Conservation (phyloP, 2,797 vertebrate genomes). For the Rhinichthys osculus region DNA sequence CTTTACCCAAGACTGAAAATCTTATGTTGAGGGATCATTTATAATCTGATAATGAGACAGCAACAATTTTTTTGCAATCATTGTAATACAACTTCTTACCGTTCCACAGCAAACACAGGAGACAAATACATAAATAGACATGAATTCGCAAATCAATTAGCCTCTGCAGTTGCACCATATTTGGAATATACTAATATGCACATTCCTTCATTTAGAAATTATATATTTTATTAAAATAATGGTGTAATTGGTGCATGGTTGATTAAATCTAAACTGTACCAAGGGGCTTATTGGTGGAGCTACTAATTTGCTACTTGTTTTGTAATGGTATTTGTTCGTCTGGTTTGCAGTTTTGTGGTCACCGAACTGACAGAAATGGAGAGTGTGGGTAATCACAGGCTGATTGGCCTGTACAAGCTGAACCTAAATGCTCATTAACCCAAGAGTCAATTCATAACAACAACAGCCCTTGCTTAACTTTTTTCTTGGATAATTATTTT, state of each 20-base stretch:
- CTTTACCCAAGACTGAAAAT: not conserved
- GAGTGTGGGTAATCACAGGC: not conserved
- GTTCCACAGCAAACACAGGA: not conserved
- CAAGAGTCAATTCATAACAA: constrained; percentile 70
- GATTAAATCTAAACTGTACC: not conserved
- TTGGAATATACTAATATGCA: not conserved
- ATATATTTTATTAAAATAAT: not conserved
- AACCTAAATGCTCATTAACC: constrained; percentile 68
- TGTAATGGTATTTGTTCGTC: not conserved
- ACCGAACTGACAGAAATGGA: not conserved
- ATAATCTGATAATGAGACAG: not conserved
- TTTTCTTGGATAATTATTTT: constrained; percentile 55
- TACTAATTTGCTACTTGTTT: constrained; percentile 15
- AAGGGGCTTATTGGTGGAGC: not conserved
- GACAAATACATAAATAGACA: not conserved
- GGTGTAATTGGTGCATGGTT: not conserved
- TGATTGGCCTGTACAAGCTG: constrained; percentile 53
- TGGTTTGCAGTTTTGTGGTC: not conserved
- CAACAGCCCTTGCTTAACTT: constrained; percentile 63
- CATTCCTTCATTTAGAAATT: not conserved
- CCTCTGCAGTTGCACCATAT: not conserved
- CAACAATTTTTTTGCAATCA: accelerated
- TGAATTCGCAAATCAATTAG: not conserved
- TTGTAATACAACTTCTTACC: not conserved
- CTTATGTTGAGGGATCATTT: not conserved